These are phyloP conservation scores for Gambusia holbrooki DNA, from an alignment of 2,113 vertebrate species.

Conservation along the genomic window DNA sequence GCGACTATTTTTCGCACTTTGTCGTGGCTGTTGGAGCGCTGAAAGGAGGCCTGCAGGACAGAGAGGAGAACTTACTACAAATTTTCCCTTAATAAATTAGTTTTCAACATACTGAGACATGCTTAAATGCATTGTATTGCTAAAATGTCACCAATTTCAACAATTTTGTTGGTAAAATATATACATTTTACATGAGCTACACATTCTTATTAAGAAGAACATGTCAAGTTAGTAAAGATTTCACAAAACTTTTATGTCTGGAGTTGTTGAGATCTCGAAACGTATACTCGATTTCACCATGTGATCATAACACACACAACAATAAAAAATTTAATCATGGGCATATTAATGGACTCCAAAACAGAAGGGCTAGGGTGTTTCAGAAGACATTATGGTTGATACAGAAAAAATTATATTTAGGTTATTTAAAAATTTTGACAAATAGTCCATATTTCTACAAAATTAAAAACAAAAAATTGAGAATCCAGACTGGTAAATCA, in stretches of 20 bases:
- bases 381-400: background rate
- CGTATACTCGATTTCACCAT: background rate
- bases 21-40: constrained; percentile 97
- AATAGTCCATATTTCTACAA: no score
- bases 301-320: background rate
- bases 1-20: constrained; percentile 98
- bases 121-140: background rate
- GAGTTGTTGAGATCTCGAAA: background rate
- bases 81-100: background rate
- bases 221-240: background rate
- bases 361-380: background rate
- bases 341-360: background rate
- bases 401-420: background rate
- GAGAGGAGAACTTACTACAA: background rate
- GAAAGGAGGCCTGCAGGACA: constrained; percentile 88
- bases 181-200: background rate
- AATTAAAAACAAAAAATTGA: background rate
- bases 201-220: background rate
- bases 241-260: background rate
- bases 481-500: background rate
- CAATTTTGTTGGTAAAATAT: background rate
- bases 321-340: background rate
- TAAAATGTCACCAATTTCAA: background rate
- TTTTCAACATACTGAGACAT: background rate
- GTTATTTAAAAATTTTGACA: no score